Evolutionary conservation across 2,113 vertebrate species (phyloP).

Genomic region (Nesogale talazaci): DNA sequence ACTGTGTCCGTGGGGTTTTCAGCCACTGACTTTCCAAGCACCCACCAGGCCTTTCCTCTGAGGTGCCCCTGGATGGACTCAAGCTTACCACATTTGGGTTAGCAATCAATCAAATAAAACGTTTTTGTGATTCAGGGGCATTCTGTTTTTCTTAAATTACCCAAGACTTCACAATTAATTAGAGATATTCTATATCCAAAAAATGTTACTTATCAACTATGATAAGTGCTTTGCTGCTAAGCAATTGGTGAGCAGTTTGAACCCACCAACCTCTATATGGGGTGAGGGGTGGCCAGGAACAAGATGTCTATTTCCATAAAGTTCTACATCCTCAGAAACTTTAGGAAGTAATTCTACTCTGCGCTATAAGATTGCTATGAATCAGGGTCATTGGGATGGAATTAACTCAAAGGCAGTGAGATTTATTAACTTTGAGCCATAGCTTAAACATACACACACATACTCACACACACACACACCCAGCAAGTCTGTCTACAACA

Average conservation of each 20-base stretch:
- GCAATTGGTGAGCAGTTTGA: too few relatives aligned
- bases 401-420: too few relatives aligned
- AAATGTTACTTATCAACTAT: neutral
- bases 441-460: too few relatives aligned
- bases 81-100: neutral
- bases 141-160: neutral
- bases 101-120: neutral
- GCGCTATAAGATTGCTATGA: too few relatives aligned
- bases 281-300: too few relatives aligned
- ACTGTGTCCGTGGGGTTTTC: neutral
- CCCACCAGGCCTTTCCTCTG: neutral
- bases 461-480: too few relatives aligned
- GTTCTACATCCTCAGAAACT: too few relatives aligned
- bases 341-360: too few relatives aligned
- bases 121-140: neutral
- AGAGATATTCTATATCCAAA: slow-evolving; percentile 3
- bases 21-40: neutral
- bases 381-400: too few relatives aligned
- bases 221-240: too few relatives aligned
- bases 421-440: neutral
- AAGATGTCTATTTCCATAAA: too few relatives aligned
- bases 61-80: neutral
- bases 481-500: neutral
- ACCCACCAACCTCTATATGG: too few relatives aligned
- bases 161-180: neutral